Conservation (phyloP, 2,797 vertebrate genomes). For the Lithobates sylvaticus region DNA sequence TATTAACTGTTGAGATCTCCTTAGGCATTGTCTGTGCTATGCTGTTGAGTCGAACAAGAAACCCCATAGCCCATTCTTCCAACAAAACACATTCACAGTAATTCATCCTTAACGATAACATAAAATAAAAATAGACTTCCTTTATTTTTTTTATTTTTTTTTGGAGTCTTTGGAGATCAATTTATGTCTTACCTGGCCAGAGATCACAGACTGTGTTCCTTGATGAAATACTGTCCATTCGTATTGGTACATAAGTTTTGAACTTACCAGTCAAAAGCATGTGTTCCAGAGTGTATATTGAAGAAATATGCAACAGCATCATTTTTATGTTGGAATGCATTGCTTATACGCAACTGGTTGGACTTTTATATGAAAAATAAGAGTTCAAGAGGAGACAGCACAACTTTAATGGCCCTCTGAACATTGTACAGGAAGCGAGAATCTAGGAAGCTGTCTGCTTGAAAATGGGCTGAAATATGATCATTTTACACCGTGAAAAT, state of each 20-base stretch:
- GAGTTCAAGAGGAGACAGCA: slow-evolving; percentile 41
- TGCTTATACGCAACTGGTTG: slow-evolving; percentile 22
- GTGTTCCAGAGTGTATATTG: slow-evolving; percentile 39
- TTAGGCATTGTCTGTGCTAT: slow-evolving; percentile 70
- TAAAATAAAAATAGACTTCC: background rate
- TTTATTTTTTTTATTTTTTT: background rate
- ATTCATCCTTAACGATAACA: slow-evolving; percentile 36
- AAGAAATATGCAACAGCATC: background rate
- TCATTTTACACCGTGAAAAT: slow-evolving; percentile 48
- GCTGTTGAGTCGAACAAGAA: slow-evolving; percentile 63
- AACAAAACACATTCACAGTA: slow-evolving; percentile 62
- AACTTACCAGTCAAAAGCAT: slow-evolving; percentile 40
- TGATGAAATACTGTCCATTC: slow-evolving; percentile 40
- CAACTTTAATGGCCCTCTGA: slow-evolving; percentile 30
- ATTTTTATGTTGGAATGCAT: slow-evolving; percentile 33
- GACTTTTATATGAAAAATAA: slow-evolving; percentile 23
- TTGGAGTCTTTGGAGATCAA: slow-evolving; percentile 54
- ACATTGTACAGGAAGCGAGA: slow-evolving; percentile 37
- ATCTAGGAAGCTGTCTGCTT: slow-evolving; percentile 32
- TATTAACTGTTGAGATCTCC: slow-evolving; percentile 73
- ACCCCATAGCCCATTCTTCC: background rate
- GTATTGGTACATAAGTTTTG: slow-evolving; percentile 38
- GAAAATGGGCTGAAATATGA: slow-evolving; percentile 59
- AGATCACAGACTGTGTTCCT: slow-evolving; percentile 36
- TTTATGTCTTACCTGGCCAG: slow-evolving; percentile 60